These are phyloP conservation scores for Cataglyphis hispanica DNA, from an alignment of 1,140 invertebrate species.

Conservation along the genomic window DNA sequence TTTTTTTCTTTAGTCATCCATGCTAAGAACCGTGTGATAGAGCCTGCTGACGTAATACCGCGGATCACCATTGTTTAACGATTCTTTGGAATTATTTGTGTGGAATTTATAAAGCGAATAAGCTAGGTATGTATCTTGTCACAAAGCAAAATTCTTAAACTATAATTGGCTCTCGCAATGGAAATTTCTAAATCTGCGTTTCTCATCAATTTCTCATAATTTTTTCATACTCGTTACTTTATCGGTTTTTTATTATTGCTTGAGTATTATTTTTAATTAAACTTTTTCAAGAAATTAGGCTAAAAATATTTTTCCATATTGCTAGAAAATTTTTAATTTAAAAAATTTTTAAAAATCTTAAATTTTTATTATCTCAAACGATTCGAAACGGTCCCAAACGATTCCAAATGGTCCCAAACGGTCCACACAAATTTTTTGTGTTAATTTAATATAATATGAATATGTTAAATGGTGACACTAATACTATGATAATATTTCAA, in stretches of 20 bases:
- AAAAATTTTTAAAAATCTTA: too few species aligned
- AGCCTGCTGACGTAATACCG: slow-evolving; percentile 18
- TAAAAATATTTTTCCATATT: background rate
- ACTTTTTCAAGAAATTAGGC: background rate
- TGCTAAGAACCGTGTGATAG: slow-evolving; percentile 27
- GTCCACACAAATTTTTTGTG: too few species aligned
- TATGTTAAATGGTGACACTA: too few species aligned
- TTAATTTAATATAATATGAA: too few species aligned
- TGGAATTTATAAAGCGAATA: slow-evolving; percentile 36
- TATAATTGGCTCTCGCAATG: background rate
- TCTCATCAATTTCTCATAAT: background rate
- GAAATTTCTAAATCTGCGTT: background rate
- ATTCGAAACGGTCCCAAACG: too few species aligned
- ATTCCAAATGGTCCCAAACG: too few species aligned
- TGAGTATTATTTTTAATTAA: background rate
- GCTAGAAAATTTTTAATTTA: too few species aligned
- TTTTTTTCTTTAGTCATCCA: slow-evolving; percentile 38
- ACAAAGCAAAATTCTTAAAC: background rate
- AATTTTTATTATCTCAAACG: too few species aligned
- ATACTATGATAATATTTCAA: too few species aligned
- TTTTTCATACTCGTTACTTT: background rate
- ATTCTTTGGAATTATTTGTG: slow-evolving; percentile 33
- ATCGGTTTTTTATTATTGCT: background rate
- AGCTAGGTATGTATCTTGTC: background rate
- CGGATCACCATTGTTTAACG: slow-evolving; percentile 33